Conservation (phyloP, 2,888 invertebrate genomes). For the Geotrupes spiniger region DNA sequence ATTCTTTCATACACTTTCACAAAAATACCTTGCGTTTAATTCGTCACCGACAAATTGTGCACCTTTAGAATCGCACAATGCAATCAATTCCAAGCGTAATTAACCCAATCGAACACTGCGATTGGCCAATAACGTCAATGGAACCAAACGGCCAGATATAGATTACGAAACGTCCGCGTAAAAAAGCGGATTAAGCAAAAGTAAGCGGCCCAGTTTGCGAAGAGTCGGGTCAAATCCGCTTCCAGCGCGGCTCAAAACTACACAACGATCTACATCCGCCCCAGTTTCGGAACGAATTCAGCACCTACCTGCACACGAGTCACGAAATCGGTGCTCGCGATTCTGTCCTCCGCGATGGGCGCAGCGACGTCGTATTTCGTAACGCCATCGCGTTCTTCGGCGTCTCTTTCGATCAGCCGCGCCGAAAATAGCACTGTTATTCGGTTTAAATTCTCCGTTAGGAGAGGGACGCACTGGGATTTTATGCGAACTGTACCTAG, state of each 20-base stretch:
- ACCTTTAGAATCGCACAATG: too few species aligned
- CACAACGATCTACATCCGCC: slow-evolving; percentile 23
- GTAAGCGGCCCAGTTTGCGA: slow-evolving; percentile 37
- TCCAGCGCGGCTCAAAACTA: slow-evolving; percentile 32
- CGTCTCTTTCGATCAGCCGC: slow-evolving; percentile 40
- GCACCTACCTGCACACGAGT: slow-evolving; percentile 46
- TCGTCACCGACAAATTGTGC: too few species aligned
- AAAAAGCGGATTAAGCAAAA: slow-evolving; percentile 40
- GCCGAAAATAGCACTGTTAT: slow-evolving; percentile 48
- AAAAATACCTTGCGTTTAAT: too few species aligned
- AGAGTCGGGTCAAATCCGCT: slow-evolving; percentile 41
- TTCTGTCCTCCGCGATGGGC: slow-evolving; percentile 40
- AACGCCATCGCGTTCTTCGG: slow-evolving; percentile 32
- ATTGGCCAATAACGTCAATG: too few species aligned
- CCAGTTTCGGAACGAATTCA: slow-evolving; percentile 16
- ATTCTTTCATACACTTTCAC: too few species aligned
- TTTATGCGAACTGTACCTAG: slow-evolving; percentile 47
- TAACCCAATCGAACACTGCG: too few species aligned
- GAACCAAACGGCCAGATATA: too few species aligned
- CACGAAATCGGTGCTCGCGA: slow-evolving; percentile 46
- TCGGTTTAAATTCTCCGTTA: slow-evolving; percentile 45
- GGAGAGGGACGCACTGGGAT: slow-evolving; percentile 42
- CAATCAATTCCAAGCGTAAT: too few species aligned
- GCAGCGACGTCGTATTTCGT: slow-evolving; percentile 43
- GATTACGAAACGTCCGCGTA: too few species aligned